Evolutionary conservation across 2,888 invertebrate genomes (phyloP), one percentile per base, ranked within the genome.

Genomic region (Idaea straminata): DNA sequence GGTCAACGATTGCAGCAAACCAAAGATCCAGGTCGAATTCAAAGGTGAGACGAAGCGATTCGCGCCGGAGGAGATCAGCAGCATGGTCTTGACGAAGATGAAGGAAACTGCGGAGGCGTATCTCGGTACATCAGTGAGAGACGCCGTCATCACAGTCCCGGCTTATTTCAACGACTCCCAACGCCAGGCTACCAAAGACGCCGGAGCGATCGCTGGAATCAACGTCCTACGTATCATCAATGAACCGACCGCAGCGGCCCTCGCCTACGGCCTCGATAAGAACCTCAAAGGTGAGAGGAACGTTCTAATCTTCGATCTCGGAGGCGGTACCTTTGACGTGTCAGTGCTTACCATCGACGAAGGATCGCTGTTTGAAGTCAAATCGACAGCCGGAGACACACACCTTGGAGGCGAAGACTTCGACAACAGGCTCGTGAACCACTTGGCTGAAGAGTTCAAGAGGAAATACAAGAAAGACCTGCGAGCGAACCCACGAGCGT

Each of bases 151-250:
- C 75, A 97, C 97, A 5, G 97, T 97, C 4, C 96, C 96, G 5
- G 97, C 97, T 6, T 97, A 97, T 82, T 86, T 95, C 94, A 96
- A 96, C 77, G 96, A 96, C 83, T 95, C 95, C 0, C 96, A 96
- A 77, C 91, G 96, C 0, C 96, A 96, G 83, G 96, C 96, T 66
- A 97, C 97, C 5, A 97, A 97, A 83, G 97, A 97, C 84, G 97
- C 97, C n/a, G 97, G 97, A 4, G 93, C 91, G 35, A 95, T 95
- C 75, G 95, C 96, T 61, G 96, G 96, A 10, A 85, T 97, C 61
- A 97, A 97, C 82, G 96, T 97, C 6, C 88, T 97, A 36, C 94
- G 97, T 68, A 97, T 97, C 75, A 96, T 97, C 78, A 96, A 96
- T 83, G 97, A 97, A 82, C 97, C 97, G 5, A 96, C 96, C 7